These are phyloP conservation scores for Telmatherina bonti DNA, from an alignment of 2,797 vertebrate genomes.

Conservation along the genomic window DNA sequence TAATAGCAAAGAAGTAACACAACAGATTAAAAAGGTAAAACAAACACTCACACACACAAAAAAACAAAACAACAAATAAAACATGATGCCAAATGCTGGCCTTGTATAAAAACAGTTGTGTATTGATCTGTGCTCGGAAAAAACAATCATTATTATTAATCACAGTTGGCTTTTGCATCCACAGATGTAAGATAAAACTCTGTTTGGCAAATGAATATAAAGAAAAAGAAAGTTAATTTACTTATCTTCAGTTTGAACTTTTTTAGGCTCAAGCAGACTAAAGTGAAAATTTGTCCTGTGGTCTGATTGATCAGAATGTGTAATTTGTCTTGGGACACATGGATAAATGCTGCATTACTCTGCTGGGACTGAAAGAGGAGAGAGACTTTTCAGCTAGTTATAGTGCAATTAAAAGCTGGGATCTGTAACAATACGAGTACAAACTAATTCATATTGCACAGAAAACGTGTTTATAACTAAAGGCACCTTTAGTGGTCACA, in stretches of 20 bases:
- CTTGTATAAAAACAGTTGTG: not conserved
- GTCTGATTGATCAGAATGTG: not conserved
- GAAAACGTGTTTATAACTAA: not conserved
- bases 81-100: not conserved
- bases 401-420: not conserved
- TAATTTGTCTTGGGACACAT: not conserved
- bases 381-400: not conserved
- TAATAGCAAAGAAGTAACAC: too few species aligned
- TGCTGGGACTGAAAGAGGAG: too few species aligned
- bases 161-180: not conserved
- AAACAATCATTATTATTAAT: not conserved
- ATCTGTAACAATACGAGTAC: not conserved
- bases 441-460: too few species aligned
- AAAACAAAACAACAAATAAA: too few species aligned
- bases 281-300: not conserved
- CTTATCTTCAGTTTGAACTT: not conserved
- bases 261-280: not conserved
- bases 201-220: not conserved
- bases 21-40: slow-evolving; percentile 4
- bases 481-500: not conserved
- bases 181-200: not conserved
- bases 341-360: not conserved
- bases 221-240: too few species aligned
- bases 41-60: not conserved
- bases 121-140: not conserved